A percentile compares a stretch with the other conserved stretches of the same genome.
phyloP scores from a whole-genome alignment of 2,113 vertebrate species.

The Porphyrio hochstetteri region DNA sequence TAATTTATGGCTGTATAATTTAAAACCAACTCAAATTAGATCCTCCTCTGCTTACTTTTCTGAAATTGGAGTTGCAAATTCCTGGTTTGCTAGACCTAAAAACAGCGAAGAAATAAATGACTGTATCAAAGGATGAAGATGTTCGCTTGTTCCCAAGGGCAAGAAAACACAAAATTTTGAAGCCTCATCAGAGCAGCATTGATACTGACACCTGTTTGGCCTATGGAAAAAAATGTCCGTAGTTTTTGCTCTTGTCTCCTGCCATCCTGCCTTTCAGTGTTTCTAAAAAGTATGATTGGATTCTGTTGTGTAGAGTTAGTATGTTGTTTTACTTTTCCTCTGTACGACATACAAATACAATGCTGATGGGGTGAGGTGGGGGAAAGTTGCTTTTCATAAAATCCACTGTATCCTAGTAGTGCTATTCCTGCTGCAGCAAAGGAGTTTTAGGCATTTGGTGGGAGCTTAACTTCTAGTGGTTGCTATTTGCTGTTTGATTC shows the following conservation, averaged over 20 bases:
- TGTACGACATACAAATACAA: not conserved
- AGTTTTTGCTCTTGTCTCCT: not conserved
- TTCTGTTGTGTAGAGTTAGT: not conserved
- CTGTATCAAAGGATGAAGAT: not conserved
- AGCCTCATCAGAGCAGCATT: not conserved
- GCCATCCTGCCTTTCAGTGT: not conserved
- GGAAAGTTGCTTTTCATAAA: not conserved
- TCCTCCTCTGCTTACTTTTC: constrained; percentile 36
- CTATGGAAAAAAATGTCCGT: not conserved
- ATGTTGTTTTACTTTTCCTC: not conserved
- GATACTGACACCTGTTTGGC: not conserved
- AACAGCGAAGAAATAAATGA: not conserved
- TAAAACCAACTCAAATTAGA: constrained; percentile 21
- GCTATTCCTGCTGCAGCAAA: not conserved
- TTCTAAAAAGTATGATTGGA: not conserved
- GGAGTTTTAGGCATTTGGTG: not conserved
- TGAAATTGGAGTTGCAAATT: not conserved
- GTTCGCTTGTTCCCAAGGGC: not conserved
- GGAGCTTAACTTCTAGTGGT: not conserved
- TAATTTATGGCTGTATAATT: constrained; percentile 26
- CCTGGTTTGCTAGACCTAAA: constrained; percentile 15
- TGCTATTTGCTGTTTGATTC: not conserved
- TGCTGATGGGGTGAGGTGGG: not conserved
- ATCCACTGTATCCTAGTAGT: not conserved
- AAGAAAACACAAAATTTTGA: not conserved